phyloP scores from a whole-genome alignment of 1,140 invertebrate genomes.

The Cydia pomonella region DNA sequence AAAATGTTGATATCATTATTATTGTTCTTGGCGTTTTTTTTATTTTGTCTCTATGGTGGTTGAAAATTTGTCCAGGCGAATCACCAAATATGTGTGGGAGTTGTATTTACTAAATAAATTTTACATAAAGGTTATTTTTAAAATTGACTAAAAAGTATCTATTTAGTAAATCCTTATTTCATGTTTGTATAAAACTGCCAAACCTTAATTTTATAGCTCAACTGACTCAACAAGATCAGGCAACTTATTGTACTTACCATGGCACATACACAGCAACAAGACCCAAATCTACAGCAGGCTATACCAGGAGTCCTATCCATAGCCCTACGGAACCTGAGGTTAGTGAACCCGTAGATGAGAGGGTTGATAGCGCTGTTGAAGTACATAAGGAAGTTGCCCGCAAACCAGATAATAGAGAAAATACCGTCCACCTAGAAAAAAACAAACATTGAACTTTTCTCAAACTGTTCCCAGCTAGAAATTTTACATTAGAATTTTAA shows the following conservation, averaged over 20 bases:
- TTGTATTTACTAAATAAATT: too few relatives aligned
- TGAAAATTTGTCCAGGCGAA: too few relatives aligned
- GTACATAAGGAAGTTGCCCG: conserved; percentile 85
- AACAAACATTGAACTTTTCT: conserved; percentile 1
- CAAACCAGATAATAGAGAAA: conserved; percentile 83
- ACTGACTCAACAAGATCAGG: conserved; percentile 17
- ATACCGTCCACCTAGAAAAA: conserved; percentile 74
- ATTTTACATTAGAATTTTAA: too few relatives aligned
- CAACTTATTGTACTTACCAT: conserved; percentile 46
- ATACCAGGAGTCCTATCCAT: conserved; percentile 79
- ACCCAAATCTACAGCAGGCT: conserved; percentile 68
- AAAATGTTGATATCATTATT: not conserved
- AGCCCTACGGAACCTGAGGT: conserved; percentile 84
- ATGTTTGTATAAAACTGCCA: too few relatives aligned
- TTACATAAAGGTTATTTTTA: too few relatives aligned
- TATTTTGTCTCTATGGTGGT: too few relatives aligned
- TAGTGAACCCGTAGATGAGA: conserved; percentile 87
- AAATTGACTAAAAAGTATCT: too few relatives aligned
- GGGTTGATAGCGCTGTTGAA: conserved; percentile 88
- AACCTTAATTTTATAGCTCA: not conserved
- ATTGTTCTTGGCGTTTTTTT: not conserved
- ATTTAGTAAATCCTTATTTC: too few relatives aligned
- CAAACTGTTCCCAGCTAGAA: too few relatives aligned
- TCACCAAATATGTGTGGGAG: too few relatives aligned
- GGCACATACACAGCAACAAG: conserved; percentile 66